Evolutionary conservation across 2,888 invertebrate genomes (phyloP), one percentile per base, ranked within the genome.

Genomic region (Hesperia comma): DNA sequence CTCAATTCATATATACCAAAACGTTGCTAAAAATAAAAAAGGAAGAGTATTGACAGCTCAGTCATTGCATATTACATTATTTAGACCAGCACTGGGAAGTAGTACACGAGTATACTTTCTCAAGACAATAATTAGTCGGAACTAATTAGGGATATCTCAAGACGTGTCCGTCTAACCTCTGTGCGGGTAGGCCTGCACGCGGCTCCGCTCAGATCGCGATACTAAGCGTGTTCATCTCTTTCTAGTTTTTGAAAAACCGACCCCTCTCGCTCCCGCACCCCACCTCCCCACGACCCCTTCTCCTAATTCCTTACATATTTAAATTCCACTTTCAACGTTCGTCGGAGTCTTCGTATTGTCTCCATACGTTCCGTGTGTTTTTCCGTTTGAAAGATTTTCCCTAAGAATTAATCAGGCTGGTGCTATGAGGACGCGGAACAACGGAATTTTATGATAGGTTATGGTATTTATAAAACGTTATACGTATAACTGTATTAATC

Each of bases 301-400:
- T 86, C 91, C 92, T 92, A 92, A 92, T 92, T 92, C 92, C 90
- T 90, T 92, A 92, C 92, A 91, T 91, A 92, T 92, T 92, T 92
- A 92, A 92, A 92, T 91, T 92, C 91, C 87, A 90, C 90, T 92
- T 90, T 83, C 86, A 84, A 81, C 86, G 87, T 83, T 79, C 79
- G 82, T 76, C 75, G 77, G 85, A 83, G 87, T 85, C 87, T 86
- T 89, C 85, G 88, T 90, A 91, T 90, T 91, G 91, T 90, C 90
- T 90, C 87, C 87, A 79, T 81, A 85, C 81, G 85, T 86, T 85
- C 79, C 81, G 79, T 83, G 76, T 84, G 81, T 84, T 82, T 77
- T 80, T 76, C 76, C 76, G 71, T 72, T 73, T 72, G 69, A 70
- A 67, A 70, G 69, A 66, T 62, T 67, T 62, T 54, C 46, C 60